phyloP scores from a whole-genome alignment of 2,797 vertebrate species.

The Anguilla pacifica region DNA sequence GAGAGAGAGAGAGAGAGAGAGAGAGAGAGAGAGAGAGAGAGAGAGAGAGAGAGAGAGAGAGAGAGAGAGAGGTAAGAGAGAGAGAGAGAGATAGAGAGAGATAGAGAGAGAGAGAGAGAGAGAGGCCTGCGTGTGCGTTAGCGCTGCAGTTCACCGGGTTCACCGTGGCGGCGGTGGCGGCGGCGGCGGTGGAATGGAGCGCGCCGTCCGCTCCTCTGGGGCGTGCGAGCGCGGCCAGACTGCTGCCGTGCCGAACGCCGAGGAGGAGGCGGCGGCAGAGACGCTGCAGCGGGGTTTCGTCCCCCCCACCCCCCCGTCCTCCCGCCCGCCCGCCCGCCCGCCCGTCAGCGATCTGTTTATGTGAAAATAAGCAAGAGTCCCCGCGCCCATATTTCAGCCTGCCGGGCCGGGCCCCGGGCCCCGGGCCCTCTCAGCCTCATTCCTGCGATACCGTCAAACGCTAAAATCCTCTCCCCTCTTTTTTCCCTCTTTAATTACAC shows the following conservation, averaged over 20 bases:
- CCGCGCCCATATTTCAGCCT: conserved; percentile 52
- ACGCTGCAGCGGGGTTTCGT: no score
- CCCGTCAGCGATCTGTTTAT: conserved; percentile 55
- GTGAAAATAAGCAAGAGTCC: conserved; percentile 55
- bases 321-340: no score
- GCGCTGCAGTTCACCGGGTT: conserved; percentile 60
- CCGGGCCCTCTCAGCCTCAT: conserved; percentile 46
- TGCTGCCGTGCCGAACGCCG: no score
- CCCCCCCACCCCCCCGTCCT: no score
- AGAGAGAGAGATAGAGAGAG: no score
- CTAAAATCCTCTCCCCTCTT: conserved; percentile 38
- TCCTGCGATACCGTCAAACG: conserved; percentile 45
- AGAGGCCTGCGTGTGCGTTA: conserved; percentile 13
- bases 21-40: no score
- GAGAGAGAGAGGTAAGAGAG: no score
- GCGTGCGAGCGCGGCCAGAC: conserved; percentile 42
- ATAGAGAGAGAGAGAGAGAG: no score
- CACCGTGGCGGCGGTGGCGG: conserved; percentile 27
- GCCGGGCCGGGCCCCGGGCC: background rate
- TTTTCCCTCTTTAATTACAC: conserved; percentile 53
- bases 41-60: no score
- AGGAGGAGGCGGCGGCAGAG: no score
- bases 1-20: no score
- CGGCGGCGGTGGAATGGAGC: conserved; percentile 43
- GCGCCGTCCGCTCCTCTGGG: conserved; percentile 50